Base-by-base conservation (phyloP, 2,113 vertebrate species). In the Tor tambroides region DNA sequence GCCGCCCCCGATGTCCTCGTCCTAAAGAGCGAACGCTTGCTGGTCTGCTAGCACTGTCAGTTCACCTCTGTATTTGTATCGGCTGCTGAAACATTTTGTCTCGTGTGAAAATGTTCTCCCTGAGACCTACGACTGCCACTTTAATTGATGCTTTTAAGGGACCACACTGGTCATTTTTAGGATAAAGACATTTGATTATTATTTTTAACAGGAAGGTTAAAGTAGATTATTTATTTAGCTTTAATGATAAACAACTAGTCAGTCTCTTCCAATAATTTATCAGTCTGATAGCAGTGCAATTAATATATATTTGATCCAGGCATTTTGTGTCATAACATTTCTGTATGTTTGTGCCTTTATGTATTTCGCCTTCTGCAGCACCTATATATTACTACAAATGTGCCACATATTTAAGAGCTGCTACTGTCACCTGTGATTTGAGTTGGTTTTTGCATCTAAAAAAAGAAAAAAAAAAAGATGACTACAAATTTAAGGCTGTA, bases 261-360 rank as follows among this genome's bases (percentile, higher is more conserved):
- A 30, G 82, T 80, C 51, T 86, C 74, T 85, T 86, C 83, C 84
- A 86, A 54, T 88, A 87, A 67, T 85, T 46, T 87, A 76, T 85
- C 80, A 83, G 71, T 61, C 83, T 63, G 49, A 88, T n/a, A 81
- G 43, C 79, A 85, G 90, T 82, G 86, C 72, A 32, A 86, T 88
- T 89, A 89, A 87, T 80, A 86, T 84, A 72, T 87, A 38, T 89
- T 91, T 84, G 85, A 81, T 82, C 0, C 90, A 93, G 91, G 90
- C 90, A 91, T 91, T 94, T 59, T 91, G 89, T 85, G 94, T 94
- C 90, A 92, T 92, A 91, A 23, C 93, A 95, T 96, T 87, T 87
- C 87, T 95, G 86, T 93, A 95, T 92, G 95, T 96, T 95, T 95
- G 97, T 98, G 97, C 97, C 97, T 98, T 96, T 95, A 86, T 92